Evolutionary conservation across 2,888 invertebrate species (phyloP).

Genomic region (Tetranychus truncatus): DNA sequence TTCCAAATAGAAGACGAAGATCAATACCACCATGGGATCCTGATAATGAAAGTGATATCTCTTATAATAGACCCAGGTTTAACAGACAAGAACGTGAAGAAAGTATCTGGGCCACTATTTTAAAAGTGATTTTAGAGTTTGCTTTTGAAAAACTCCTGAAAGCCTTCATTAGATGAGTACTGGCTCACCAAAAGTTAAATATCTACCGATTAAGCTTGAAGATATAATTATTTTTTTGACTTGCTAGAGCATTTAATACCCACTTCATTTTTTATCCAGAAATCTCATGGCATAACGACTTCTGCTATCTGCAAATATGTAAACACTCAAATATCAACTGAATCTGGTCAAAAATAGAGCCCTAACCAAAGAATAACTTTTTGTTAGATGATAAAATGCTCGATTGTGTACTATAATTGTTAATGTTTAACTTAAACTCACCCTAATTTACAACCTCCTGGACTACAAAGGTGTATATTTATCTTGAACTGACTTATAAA

Average conservation of each 20-base stretch:
- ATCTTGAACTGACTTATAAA: too few species aligned
- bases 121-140: not conserved
- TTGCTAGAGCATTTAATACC: not conserved
- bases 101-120: not conserved
- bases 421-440: too few species aligned
- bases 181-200: not conserved
- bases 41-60: not conserved
- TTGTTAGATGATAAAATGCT: too few species aligned
- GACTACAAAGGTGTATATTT: too few species aligned
- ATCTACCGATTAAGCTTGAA: not conserved
- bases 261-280: too few species aligned
- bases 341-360: too few species aligned
- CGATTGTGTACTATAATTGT: too few species aligned
- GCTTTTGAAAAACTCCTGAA: not conserved
- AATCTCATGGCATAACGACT: too few species aligned
- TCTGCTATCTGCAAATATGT: too few species aligned
- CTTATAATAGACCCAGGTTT: not conserved
- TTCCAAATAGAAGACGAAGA: not conserved
- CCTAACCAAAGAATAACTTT: too few species aligned
- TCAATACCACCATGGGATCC: not conserved
- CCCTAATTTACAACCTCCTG: too few species aligned
- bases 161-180: not conserved
- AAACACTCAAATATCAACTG: too few species aligned
- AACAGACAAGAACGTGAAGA: not conserved
- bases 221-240: not conserved